These are phyloP conservation scores for Meda fulgida DNA, from an alignment of 2,797 vertebrate genomes.

Conservation along the genomic window DNA sequence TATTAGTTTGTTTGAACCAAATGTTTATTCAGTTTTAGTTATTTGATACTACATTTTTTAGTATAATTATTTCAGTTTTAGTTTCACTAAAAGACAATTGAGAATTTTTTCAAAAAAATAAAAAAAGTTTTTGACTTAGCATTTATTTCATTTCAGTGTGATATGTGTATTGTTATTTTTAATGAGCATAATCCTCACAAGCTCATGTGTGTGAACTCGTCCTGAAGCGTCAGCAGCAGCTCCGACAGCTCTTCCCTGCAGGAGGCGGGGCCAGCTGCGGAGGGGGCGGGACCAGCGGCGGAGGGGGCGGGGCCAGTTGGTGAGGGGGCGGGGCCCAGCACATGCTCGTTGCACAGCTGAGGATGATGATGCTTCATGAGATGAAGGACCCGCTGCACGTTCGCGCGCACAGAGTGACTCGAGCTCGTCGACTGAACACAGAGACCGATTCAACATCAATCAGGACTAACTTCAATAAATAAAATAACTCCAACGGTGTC, in stretches of 20 bases:
- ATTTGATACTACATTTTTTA: no score
- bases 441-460: background rate
- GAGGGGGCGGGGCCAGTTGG: conserved; percentile 66
- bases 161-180: no score
- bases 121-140: no score
- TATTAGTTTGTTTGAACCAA: no score
- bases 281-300: conserved; percentile 61
- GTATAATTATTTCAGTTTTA: no score
- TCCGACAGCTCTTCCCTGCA: conserved; percentile 86
- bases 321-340: conserved; percentile 77
- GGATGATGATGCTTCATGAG: conserved; percentile 94
- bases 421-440: conserved; percentile 84
- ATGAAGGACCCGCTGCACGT: conserved; percentile 92
- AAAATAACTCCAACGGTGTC: background rate
- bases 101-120: no score
- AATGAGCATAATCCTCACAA: conserved; percentile 80
- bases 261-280: conserved; percentile 63
- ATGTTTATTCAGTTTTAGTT: no score
- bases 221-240: conserved; percentile 87
- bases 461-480: no score
- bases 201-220: conserved; percentile 93
- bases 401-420: conserved; percentile 95
- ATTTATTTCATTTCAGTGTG: background rate
- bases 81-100: no score
- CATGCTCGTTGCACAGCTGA: conserved; percentile 87